Base-by-base conservation (phyloP, 2,797 vertebrate species). In the Gila robusta region DNA sequence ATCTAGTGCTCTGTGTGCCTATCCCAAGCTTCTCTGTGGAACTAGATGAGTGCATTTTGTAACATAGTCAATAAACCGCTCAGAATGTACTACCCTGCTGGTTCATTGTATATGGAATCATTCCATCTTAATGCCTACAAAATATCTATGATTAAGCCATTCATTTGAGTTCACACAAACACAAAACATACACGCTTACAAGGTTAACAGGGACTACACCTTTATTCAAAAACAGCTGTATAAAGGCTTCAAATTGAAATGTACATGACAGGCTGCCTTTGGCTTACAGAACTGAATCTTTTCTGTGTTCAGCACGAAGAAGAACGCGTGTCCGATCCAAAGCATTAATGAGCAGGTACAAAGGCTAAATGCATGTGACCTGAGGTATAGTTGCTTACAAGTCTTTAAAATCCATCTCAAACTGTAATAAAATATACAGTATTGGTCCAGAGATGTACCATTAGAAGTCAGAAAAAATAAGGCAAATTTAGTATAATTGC, bases 31-130 rank as follows among this genome's bases (percentile, higher is more conserved):
- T 94, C 90, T 94, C 91, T 93, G 93, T 95, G 93, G 93, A 92
- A 93, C 83, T 94, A 91, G 94, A 93, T 89, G 91, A 96, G 94
- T 94, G 95, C 89, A 95, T 96, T 96, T 96, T 97, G 93, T 96
- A 96, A 95, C 91, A 91, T 88, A 69, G 87, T 87, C 91, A 92
- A 92, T 91, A 91, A 95, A 95, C 91, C 85, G 90, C 93, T 92
- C 91, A 91, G 93, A 94, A 91, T 93, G 89, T 92, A 82, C 0
- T 83, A 54, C 41, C 47, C 82, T 85, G 39, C 87, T 84, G 41
- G 3, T 86, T 82, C 76, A 85, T 85, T 69, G 19, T 77, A 26
- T 83, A 37, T 19, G 23, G 14, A 17, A 12, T 69, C 62, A 41
- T 8, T 82, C 59, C 10, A n/a, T 72, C 14, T 32, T 5, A 16